A percentile compares a stretch with the other conserved stretches of the same genome.
These are phyloP conservation scores for Elaphurus davidianus DNA, from an alignment of 2,113 vertebrate species.

Conservation along the genomic window DNA sequence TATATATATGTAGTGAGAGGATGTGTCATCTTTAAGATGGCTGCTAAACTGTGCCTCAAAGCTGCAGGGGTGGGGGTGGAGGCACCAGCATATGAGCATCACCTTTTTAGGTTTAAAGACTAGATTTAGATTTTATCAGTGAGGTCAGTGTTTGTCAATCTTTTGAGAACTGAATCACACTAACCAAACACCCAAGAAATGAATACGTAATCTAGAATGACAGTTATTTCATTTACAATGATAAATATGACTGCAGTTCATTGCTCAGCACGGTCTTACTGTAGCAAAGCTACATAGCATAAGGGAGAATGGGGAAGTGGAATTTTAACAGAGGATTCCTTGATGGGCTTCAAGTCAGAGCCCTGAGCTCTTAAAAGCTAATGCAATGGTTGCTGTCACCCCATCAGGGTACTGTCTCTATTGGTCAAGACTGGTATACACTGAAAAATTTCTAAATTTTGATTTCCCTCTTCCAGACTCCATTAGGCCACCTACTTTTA, in stretches of 20 bases:
- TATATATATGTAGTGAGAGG: not conserved
- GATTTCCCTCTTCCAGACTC: not conserved
- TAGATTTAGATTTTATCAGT: not conserved
- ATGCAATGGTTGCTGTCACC: not conserved
- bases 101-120: not conserved
- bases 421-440: not conserved
- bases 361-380: not conserved
- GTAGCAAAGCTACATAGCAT: not conserved
- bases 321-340: not conserved
- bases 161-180: not conserved
- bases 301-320: not conserved
- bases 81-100: not conserved
- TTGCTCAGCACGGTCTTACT: not conserved
- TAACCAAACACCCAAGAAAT: not conserved
- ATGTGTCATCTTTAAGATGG: not conserved
- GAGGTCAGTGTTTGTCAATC: not conserved
- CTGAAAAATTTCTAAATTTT: not conserved
- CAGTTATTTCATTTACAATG: not conserved
- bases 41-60: not conserved
- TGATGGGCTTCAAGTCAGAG: not conserved
- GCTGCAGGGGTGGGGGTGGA: not conserved
- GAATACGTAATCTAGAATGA: not conserved
- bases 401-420: not conserved
- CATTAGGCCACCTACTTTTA: not conserved
- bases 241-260: not conserved